Conservation (phyloP, 1,140 invertebrate genomes). For the Anoplophora glabripennis region DNA sequence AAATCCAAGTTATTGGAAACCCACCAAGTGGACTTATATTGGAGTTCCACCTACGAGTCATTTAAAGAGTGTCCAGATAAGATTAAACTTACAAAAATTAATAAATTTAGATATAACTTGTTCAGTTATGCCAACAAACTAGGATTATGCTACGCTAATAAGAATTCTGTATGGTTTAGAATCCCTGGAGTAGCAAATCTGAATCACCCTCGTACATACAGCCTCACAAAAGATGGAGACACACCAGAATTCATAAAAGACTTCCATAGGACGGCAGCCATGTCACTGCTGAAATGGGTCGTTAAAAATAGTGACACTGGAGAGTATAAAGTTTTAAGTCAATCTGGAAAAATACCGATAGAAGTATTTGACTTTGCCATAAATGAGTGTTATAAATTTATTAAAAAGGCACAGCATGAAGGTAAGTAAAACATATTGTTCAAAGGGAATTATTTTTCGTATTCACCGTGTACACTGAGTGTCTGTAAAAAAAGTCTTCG, state of each 20-base stretch:
- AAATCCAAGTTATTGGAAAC: slow-evolving; percentile 58
- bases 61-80: slow-evolving; percentile 36
- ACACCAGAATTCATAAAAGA: slow-evolving; percentile 45
- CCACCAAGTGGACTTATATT: slow-evolving; percentile 58
- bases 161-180: slow-evolving; percentile 59
- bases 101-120: slow-evolving; percentile 54
- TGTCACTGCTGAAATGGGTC: slow-evolving; percentile 77
- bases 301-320: slow-evolving; percentile 53
- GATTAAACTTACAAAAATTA: slow-evolving; percentile 49
- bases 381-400: slow-evolving; percentile 55
- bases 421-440: background rate
- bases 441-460: too few relatives aligned
- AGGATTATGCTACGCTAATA: slow-evolving; percentile 58
- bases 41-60: slow-evolving; percentile 50
- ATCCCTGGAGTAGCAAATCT: slow-evolving; percentile 54
- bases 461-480: too few relatives aligned
- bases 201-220: slow-evolving; percentile 57
- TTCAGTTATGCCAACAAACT: slow-evolving; percentile 60
- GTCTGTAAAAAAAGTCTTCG: too few relatives aligned
- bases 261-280: slow-evolving; percentile 76
- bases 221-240: slow-evolving; percentile 32
- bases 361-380: slow-evolving; percentile 55
- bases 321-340: slow-evolving; percentile 46
- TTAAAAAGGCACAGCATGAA: slow-evolving; percentile 51
- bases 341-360: slow-evolving; percentile 51